A percentile compares a stretch with the other conserved stretches of the same genome.
phyloP scores from a whole-genome alignment of 2,113 vertebrate genomes.

The Amblyopsis rosae region DNA sequence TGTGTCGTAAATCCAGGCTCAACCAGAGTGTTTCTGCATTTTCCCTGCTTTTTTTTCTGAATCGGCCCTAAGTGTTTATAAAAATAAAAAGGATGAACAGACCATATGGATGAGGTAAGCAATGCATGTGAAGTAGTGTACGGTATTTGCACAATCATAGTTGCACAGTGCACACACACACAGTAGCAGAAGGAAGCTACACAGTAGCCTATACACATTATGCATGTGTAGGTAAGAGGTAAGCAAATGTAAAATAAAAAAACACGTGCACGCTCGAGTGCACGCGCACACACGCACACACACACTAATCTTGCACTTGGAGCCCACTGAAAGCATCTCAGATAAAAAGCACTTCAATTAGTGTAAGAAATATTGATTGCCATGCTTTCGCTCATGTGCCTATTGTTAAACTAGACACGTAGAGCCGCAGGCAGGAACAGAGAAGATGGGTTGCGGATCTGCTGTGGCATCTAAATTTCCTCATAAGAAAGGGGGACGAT shows the following conservation, averaged over 20 bases:
- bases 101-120: neutral
- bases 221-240: no score
- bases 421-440: conserved; percentile 60
- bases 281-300: neutral
- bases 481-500: conserved; percentile 66
- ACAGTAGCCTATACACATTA: no score
- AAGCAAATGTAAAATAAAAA: neutral
- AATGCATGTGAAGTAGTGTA: neutral
- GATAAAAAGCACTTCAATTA: conserved; percentile 82
- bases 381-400: conserved; percentile 71
- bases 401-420: conserved; percentile 70
- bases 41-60: no score
- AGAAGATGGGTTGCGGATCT: conserved; percentile 57
- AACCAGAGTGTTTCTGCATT: no score
- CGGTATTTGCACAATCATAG: neutral
- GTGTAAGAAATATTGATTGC: conserved; percentile 80
- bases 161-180: neutral
- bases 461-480: conserved; percentile 67
- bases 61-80: no score
- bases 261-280: neutral
- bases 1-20: no score
- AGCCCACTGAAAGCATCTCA: conserved; percentile 68
- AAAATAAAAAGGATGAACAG: neutral
- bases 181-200: neutral
- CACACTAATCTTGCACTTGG: conserved; percentile 48